A percentile compares a stretch with the other conserved stretches of the same genome.
Evolutionary conservation across 2,113 vertebrate genomes (phyloP).

Genomic region (Hyperopisus bebe): DNA sequence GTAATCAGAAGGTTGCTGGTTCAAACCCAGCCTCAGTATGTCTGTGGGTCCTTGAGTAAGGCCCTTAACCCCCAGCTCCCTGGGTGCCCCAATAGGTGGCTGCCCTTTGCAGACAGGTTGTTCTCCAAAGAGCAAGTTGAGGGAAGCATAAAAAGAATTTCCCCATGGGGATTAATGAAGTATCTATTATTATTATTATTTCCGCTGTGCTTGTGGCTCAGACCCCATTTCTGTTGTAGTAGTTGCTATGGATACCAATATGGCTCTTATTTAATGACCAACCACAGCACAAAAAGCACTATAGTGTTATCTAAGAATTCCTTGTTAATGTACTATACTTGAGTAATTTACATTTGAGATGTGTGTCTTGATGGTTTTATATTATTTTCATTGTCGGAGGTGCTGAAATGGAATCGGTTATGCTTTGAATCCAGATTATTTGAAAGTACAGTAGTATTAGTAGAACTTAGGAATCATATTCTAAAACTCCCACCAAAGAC

Average conservation of each 20-base stretch:
- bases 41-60: too few relatives aligned
- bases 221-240: background rate
- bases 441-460: background rate
- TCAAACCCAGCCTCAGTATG: too few relatives aligned
- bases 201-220: background rate
- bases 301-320: background rate
- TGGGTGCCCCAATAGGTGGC: too few relatives aligned
- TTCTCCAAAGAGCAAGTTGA: too few relatives aligned
- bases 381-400: background rate
- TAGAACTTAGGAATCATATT: background rate
- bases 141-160: too few relatives aligned
- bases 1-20: too few relatives aligned
- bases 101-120: too few relatives aligned
- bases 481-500: background rate
- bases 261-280: background rate
- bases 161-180: too few relatives aligned
- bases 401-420: background rate
- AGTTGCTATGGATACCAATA: background rate
- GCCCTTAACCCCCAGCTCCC: too few relatives aligned
- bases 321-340: background rate
- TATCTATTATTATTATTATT: too few relatives aligned
- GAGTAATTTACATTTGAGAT: background rate
- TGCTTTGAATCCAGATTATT: background rate
- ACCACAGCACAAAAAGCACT: background rate
- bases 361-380: background rate